These are phyloP conservation scores for Physella acuta DNA, from an alignment of 1,140 invertebrate species.

Conservation along the genomic window DNA sequence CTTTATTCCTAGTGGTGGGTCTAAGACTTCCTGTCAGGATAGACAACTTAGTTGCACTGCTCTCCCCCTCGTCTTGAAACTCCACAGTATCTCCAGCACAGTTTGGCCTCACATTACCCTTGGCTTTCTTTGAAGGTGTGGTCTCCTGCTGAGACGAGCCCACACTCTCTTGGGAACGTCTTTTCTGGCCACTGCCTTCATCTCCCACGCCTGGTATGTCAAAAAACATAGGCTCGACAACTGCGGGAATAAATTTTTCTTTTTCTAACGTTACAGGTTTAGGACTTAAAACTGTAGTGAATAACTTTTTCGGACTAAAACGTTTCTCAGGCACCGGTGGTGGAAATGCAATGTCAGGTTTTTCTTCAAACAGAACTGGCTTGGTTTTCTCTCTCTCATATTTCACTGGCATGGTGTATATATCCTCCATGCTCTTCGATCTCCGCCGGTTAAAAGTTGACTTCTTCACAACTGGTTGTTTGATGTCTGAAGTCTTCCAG, in stretches of 20 bases:
- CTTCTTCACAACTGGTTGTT: slow-evolving; percentile 1
- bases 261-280: no score
- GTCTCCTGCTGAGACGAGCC: not conserved
- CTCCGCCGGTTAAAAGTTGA: slow-evolving; percentile 10
- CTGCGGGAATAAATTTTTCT: not conserved
- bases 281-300: not conserved
- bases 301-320: slow-evolving; percentile 2
- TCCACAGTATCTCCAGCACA: not conserved
- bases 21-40: slow-evolving; percentile 23
- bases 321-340: slow-evolving; percentile 10
- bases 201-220: no score
- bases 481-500: not conserved
- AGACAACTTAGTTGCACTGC: not conserved
- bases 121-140: not conserved
- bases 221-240: not conserved
- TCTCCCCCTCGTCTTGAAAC: not conserved
- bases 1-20: slow-evolving; percentile 19
- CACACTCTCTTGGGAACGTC: slow-evolving; percentile 10
- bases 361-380: not conserved
- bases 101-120: not conserved
- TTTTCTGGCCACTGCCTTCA: slow-evolving; percentile 1
- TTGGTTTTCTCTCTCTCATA: not conserved
- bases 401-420: slow-evolving; percentile 19
- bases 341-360: not conserved
- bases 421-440: slow-evolving; percentile 25